Evolutionary conservation across 2,797 vertebrate genomes (phyloP).

Genomic region (Falco rusticolus): DNA sequence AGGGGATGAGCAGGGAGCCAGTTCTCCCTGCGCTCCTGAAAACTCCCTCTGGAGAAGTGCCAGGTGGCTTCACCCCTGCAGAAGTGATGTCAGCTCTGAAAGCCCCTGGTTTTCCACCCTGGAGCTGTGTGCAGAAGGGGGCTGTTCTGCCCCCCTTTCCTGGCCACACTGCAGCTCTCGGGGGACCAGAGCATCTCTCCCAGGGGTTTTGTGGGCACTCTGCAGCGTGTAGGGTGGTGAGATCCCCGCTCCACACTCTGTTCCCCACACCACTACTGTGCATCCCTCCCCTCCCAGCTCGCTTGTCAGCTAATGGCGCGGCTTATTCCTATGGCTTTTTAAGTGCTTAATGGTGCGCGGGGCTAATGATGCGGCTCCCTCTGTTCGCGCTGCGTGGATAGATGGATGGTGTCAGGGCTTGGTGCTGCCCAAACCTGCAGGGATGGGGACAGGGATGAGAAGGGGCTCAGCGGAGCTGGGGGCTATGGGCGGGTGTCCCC

Average conservation of each 20-base stretch:
- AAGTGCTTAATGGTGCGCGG: conserved; percentile 62
- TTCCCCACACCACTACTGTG: rapidly evolving
- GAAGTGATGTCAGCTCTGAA: conserved; percentile 3
- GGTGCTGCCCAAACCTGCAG: not conserved
- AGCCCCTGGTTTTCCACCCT: conserved; percentile 40
- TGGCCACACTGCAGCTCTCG: rapidly evolving
- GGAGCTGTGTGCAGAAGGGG: not conserved
- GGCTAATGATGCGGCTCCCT: conserved; percentile 61
- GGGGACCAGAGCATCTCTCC: not conserved
- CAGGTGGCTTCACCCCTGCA: not conserved
- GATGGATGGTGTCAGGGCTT: not conserved
- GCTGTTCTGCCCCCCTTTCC: not conserved
- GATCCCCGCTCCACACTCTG: rapidly evolving
- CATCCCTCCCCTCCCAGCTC: conserved; percentile 36
- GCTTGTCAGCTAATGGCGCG: conserved; percentile 52
- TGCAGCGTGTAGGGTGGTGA: rapidly evolving
- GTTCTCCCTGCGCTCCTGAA: not conserved
- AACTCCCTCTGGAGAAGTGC: conserved; percentile 33
- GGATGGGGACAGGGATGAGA: not conserved
- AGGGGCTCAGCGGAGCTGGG: not conserved
- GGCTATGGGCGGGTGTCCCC: not conserved
- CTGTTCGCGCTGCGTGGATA: not conserved
- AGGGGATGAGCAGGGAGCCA: rapidly evolving
- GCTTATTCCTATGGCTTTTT: conserved; percentile 68
- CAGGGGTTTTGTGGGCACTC: not conserved